phyloP scores from a whole-genome alignment of 2,797 vertebrate species.

The Pampus argenteus region DNA sequence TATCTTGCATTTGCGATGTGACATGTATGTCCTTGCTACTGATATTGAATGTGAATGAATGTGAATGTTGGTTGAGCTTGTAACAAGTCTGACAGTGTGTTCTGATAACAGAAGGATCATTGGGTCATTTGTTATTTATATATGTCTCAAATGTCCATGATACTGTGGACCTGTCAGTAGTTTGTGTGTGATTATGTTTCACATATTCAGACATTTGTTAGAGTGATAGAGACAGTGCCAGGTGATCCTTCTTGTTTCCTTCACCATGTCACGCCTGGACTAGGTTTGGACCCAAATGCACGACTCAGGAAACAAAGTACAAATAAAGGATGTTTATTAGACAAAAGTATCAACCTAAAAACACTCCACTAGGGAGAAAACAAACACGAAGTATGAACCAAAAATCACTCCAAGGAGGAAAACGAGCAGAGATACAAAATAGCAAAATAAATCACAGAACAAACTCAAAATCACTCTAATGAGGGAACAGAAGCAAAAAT shows the following conservation, averaged over 20 bases:
- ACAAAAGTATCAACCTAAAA: too few relatives aligned
- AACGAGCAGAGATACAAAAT: too few relatives aligned
- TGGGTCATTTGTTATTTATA: constrained; percentile 55
- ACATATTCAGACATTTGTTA: constrained; percentile 9
- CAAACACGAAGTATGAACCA: too few relatives aligned
- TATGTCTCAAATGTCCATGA: background rate
- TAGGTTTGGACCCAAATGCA: too few relatives aligned
- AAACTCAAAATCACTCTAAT: too few relatives aligned
- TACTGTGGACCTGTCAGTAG: constrained; percentile 22
- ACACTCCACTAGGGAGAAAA: too few relatives aligned
- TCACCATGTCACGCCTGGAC: too few relatives aligned
- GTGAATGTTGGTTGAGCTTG: constrained; percentile 20
- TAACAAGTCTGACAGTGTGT: constrained; percentile 33
- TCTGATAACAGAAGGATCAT: constrained; percentile 49
- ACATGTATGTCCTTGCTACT: constrained; percentile 42
- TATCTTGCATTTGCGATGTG: constrained; percentile 49
- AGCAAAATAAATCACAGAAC: too few relatives aligned
- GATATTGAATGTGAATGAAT: constrained; percentile 47
- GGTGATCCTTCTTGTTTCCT: constrained; percentile 1
- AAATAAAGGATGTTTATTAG: too few relatives aligned
- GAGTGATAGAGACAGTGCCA: background rate
- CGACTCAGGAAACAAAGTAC: too few relatives aligned
- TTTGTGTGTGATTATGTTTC: constrained; percentile 35
- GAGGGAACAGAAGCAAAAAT: too few relatives aligned
- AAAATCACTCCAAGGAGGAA: too few relatives aligned